Base-by-base conservation (phyloP, 2,113 vertebrate species). In the Poeciliopsis turrubarensis region DNA sequence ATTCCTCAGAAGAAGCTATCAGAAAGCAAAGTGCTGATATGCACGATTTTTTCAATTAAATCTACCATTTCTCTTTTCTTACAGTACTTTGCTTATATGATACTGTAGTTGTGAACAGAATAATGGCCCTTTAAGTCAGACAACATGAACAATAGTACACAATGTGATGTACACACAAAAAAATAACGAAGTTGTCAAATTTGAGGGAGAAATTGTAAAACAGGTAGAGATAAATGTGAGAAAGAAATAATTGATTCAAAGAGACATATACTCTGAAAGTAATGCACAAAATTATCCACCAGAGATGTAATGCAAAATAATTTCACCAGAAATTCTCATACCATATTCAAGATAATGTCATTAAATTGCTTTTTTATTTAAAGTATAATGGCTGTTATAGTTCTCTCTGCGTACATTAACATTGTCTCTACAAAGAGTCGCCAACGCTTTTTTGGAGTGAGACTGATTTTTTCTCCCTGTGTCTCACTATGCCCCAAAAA, bases 1-100 rank as follows among this genome's bases (percentile, higher is more conserved):
- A 78, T 92, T 73, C 84, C 62, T 0, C 60, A 47, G 44, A 47
- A 32, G 31, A 15, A 22, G 37, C 44, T 70, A 4, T 32, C 65
- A 75, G 37, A 39, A 25, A 63, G 30, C 29, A 19, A 60, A 2
- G 47, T 10, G 44, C 26, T 31, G 25, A 73, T 5, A 11, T 34
- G 60, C 11, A 41, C 14, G 13, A 2, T 70, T 25, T 32, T 72
- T 64, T 22, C 1, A 15, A n/a, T 57, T 39, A 25, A 13, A 2
- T n/a, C 1, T 41, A 25, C 4, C 9, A 15, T 26, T 26, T 26
- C 1, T 27, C 14, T 51, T 29, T 3, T 34, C 30, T 34, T 47
- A 57, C 10, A 12, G 41, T 31, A 1, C 54, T 29, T 65, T 5
- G 1, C 19, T 14, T 22, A 3, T 14, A 15, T 19, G 8, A 22